Evolutionary conservation across 2,888 invertebrate species (phyloP), one percentile per base, ranked within the genome.

Genomic region (Cryptocheilus praepositus): DNA sequence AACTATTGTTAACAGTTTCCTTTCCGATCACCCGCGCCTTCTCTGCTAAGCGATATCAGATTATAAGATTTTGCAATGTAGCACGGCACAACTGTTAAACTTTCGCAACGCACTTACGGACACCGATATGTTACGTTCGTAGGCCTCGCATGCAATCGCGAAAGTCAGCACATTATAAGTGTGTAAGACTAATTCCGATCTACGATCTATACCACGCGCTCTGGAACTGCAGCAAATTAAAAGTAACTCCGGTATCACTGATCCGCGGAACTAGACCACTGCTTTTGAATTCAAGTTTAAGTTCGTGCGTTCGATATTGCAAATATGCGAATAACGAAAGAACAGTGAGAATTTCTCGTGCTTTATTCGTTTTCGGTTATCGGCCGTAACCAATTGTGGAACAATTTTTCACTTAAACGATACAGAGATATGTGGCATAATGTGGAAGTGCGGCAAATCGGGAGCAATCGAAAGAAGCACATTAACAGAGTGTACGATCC

Each of bases 31-130:
- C 71, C 67, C 58, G 57, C 62, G 67, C 61, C 59, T 49, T 18
- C 5, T 54, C 28, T 21, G 64, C 79, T 80, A 67, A 64, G 63
- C 60, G 77, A 77, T 77, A 80, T 79, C 71, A 67, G 72, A 79
- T 77, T 78, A 62, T 67, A 52, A 43, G 71, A 71, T 80, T 74
- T 79, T 73, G 67, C 67, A 73, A 77, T 54, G 46, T 28, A 16
- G 28, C 18, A 58, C 53, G 65, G 28, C 52, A 16, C 74, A 71
- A 71, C 59, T 61, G 60, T 67, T 73, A 66, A 73, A 75, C 74
- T 77, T 75, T 79, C 75, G 76, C 65, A 68, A 70, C 58, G 52
- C 61, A 57, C 49, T 25, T 60, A 52, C 43, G 45, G 56, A 60
- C 54, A 61, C 52, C 64, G 68, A 25, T 67, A 18, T 3, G 11